These are phyloP conservation scores for Malurus cyaneus DNA, from an alignment of 2,113 vertebrate species.

Conservation along the genomic window DNA sequence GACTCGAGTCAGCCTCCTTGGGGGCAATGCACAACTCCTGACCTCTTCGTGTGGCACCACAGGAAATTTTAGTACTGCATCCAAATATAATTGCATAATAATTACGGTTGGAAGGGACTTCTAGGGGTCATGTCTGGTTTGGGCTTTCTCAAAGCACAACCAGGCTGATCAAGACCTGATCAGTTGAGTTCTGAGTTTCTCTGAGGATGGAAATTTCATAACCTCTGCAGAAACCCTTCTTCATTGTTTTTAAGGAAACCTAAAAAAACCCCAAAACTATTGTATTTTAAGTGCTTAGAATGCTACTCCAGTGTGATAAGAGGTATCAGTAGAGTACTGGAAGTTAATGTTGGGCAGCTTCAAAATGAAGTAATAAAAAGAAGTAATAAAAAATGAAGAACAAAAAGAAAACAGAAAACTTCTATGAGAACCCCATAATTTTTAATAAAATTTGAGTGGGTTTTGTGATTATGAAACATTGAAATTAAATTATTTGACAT, in stretches of 20 bases:
- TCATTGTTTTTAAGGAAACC: neutral
- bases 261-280: neutral
- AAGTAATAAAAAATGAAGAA: neutral
- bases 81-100: neutral
- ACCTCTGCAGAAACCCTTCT: neutral
- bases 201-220: neutral
- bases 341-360: neutral
- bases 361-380: neutral
- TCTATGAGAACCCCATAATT: neutral
- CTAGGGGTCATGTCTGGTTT: neutral
- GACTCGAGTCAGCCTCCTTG: neutral
- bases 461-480: neutral
- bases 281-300: neutral
- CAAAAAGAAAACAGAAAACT: neutral
- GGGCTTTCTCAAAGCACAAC: neutral
- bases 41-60: neutral
- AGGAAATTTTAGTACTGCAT: neutral
- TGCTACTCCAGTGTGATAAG: neutral
- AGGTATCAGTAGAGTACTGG: neutral
- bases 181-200: neutral
- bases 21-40: neutral
- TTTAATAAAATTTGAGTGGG: neutral
- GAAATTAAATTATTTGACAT: neutral
- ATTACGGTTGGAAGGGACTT: neutral
- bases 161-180: neutral